A percentile compares a stretch with the other conserved stretches of the same genome.
phyloP scores from a whole-genome alignment of 2,113 vertebrate genomes.

The Lathamus discolor region DNA sequence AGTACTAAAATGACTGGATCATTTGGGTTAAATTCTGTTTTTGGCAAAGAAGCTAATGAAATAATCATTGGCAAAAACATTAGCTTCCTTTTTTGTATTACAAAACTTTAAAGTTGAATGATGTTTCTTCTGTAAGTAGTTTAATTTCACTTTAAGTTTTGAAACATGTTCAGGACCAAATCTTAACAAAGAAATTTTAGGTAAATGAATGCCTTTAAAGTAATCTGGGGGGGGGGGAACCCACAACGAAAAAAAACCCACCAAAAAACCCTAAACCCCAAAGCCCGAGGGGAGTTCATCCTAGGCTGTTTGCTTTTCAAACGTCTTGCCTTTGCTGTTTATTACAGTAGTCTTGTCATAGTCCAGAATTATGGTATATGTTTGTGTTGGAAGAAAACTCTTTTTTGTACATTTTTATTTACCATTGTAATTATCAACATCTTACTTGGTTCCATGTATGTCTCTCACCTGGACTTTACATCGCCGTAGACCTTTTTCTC shows the following conservation, averaged over 20 bases:
- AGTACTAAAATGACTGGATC: neutral
- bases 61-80: neutral
- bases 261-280: neutral
- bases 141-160: neutral
- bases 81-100: neutral
- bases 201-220: neutral
- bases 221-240: too few relatives aligned
- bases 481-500: neutral
- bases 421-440: neutral
- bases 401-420: neutral
- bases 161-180: neutral
- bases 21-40: slow-evolving; percentile 14
- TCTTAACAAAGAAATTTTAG: neutral
- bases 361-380: neutral
- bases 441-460: neutral
- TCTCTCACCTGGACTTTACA: neutral
- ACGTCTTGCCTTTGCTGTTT: neutral
- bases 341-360: neutral
- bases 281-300: neutral
- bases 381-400: neutral
- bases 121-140: neutral
- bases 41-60: slow-evolving; percentile 18
- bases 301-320: neutral
- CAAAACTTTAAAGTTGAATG: neutral
- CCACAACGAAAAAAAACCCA: neutral